Evolutionary conservation across 2,797 vertebrate species (phyloP).

Genomic region (Naso thynnoides): DNA sequence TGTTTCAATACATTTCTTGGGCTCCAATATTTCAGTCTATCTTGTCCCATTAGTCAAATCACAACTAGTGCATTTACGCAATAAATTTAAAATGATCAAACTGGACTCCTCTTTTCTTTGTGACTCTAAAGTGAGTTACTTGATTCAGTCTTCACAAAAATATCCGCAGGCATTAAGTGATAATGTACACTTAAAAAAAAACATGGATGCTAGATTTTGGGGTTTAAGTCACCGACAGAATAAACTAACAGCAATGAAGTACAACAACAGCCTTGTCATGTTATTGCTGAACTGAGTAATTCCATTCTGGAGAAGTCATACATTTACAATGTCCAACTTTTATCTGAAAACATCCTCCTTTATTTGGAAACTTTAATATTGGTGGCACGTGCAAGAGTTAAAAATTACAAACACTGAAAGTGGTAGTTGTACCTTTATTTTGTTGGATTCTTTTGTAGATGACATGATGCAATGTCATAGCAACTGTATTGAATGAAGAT

Average conservation of each 20-base stretch:
- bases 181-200: conserved; percentile 11
- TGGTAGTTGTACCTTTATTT: not conserved
- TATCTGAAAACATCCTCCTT: not conserved
- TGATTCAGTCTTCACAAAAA: conserved; percentile 1
- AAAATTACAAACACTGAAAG: conserved; percentile 11
- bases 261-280: not conserved
- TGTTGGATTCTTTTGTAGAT: not conserved
- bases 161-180: conserved; percentile 7
- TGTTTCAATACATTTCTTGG: conserved; percentile 2
- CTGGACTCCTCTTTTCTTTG: conserved; percentile 41
- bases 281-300: not conserved
- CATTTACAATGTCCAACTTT: not conserved
- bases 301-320: not conserved
- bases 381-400: not conserved
- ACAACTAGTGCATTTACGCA: conserved; percentile 25
- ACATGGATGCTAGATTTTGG: conserved; percentile 3
- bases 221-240: conserved; percentile 17
- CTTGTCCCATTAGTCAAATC: conserved; percentile 25
- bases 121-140: conserved; percentile 25
- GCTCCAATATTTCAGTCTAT: conserved; percentile 19
- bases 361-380: not conserved
- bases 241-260: not conserved
- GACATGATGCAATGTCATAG: conserved; percentile 7
- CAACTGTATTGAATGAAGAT: not conserved
- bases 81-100: conserved; percentile 46